Evolutionary conservation across 2,797 vertebrate species (phyloP), one percentile per base, ranked within the genome.

Genomic region (Pygocentrus nattereri): DNA sequence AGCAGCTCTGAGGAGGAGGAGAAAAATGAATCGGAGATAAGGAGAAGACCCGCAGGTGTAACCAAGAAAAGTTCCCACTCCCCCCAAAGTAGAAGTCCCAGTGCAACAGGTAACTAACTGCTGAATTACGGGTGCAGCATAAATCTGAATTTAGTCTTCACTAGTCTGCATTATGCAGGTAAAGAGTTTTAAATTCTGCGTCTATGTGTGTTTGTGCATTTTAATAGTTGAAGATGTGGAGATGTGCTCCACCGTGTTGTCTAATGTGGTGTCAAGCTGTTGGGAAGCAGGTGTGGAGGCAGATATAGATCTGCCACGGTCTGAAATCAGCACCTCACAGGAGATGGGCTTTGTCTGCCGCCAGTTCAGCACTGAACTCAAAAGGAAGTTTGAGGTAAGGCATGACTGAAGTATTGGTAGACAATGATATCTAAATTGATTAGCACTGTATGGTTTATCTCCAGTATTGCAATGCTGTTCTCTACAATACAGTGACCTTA

Each of bases 321-420:
- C 92, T 90, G 87, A 92, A 49, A 72, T 73, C 49, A 84, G 83
- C 34, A 89, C 85, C 52, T 82, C 84, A 30, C 93, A 89, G 69
- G 74, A 91, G 83, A 47, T 94, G 67, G 87, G 76, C 44, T 75
- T 82, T 50, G 82, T 97, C 64, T 96, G 90, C 87, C 92, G 94
- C 83, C 92, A 95, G 82, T 88, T 98, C 81, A 95, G 90, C 87
- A 92, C 95, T 12, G 95, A 97, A 82, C 89, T 95, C 0, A 92
- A 95, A 58, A 95, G 91, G 79, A 98, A 96, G 91, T 92, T 95
- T 19, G 89, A 97, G 94, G 97, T 95, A 73, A 25, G 68, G 30
- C 58, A 80, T n/a, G 23, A 52, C 5, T 44, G 18, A 59, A 0
- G 25, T 75, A 38, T 41, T 44, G 10, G 4, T 44, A 8, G 41